Conservation (phyloP, 2,113 vertebrate genomes). For the Dipodomys stephensi region DNA sequence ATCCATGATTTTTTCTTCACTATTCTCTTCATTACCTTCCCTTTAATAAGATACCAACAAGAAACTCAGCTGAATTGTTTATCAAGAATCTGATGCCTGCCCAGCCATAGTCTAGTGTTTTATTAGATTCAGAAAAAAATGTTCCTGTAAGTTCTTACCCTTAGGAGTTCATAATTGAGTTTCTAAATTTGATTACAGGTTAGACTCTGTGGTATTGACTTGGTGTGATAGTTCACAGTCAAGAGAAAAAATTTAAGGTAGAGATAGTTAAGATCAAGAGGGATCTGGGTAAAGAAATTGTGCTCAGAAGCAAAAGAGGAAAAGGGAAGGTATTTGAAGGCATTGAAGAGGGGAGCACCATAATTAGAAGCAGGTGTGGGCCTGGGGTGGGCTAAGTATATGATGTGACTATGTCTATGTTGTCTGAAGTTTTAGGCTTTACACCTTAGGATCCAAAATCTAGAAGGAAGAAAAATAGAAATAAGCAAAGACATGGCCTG, state of each 20-base stretch:
- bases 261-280: conserved; percentile 48
- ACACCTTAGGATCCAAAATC: background rate
- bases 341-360: background rate
- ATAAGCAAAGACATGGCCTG: background rate
- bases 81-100: conserved; percentile 30
- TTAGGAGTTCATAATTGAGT: conserved; percentile 62
- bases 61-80: conserved; percentile 41
- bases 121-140: conserved; percentile 50
- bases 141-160: conserved; percentile 52
- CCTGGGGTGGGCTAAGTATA: background rate
- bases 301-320: conserved; percentile 2
- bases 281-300: conserved; percentile 35
- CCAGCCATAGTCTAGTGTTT: conserved; percentile 21
- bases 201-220: conserved; percentile 63
- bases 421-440: conserved; percentile 22
- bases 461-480: conserved; percentile 1
- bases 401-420: background rate
- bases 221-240: conserved; percentile 23
- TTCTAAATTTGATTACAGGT: conserved; percentile 67
- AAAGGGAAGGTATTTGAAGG: background rate
- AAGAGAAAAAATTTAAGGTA: conserved; percentile 57
- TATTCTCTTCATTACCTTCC: background rate
- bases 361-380: background rate
- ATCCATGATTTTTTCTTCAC: background rate
- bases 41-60: conserved; percentile 36